phyloP scores from a whole-genome alignment of 2,888 invertebrate species.

The Eilema griseolum region DNA sequence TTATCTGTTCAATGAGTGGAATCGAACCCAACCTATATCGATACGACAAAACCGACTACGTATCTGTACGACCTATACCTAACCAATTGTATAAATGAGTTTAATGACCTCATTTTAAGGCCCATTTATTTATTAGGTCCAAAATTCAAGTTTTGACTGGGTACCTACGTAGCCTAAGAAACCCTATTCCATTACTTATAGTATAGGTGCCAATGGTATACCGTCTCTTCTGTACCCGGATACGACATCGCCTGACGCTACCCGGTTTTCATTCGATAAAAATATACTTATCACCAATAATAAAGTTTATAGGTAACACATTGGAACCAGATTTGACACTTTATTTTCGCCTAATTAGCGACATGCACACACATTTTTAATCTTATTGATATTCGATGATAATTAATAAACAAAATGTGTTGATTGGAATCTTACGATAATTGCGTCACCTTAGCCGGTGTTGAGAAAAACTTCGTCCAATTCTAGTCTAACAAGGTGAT shows the following conservation, averaged over 20 bases:
- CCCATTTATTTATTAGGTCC: too few relatives aligned
- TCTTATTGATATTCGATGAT: slow-evolving; percentile 3
- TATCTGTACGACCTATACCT: too few relatives aligned
- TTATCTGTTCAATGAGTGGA: too few relatives aligned
- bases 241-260: neutral
- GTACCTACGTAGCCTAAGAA: too few relatives aligned
- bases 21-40: too few relatives aligned
- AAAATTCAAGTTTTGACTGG: too few relatives aligned
- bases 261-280: neutral
- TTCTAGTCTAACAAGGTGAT: neutral
- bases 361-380: neutral
- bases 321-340: neutral
- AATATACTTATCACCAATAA: neutral
- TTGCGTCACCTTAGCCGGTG: neutral
- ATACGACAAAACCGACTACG: too few relatives aligned
- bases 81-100: too few relatives aligned
- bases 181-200: too few relatives aligned
- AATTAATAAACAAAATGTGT: neutral
- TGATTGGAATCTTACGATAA: slow-evolving; percentile 2
- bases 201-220: too few relatives aligned
- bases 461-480: neutral
- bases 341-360: neutral
- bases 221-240: too few relatives aligned
- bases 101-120: too few relatives aligned
- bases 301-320: neutral